Conservation (phyloP, 1,140 invertebrate genomes). For the Apocrypta bakeri region DNA sequence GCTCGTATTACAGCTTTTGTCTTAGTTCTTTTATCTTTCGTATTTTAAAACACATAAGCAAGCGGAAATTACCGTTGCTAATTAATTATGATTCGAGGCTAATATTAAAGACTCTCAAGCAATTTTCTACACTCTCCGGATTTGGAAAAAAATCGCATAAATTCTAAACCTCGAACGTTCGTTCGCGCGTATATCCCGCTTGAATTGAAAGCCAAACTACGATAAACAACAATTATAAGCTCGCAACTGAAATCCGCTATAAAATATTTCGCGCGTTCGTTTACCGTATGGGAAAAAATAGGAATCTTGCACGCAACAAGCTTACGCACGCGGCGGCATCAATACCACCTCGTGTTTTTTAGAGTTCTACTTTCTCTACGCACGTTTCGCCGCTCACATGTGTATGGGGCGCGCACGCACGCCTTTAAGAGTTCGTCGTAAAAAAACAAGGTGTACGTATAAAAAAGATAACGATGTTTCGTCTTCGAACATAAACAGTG, state of each 20-base stretch:
- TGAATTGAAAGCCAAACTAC: no score
- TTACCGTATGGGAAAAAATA: background rate
- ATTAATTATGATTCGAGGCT: no score
- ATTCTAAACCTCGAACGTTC: no score
- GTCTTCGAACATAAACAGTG: background rate
- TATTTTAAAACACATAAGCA: background rate
- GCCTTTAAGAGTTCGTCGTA: background rate
- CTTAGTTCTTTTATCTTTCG: no score
- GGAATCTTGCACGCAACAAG: constrained; percentile 22
- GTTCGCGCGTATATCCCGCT: no score
- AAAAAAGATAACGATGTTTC: background rate
- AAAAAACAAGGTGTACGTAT: no score
- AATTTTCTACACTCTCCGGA: no score
- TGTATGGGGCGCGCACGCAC: background rate
- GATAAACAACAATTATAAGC: background rate
- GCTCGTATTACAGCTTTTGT: background rate
- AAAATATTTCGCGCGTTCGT: background rate
- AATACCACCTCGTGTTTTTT: constrained; percentile 27
- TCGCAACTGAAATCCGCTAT: background rate
- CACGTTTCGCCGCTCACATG: background rate
- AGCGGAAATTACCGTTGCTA: no score
- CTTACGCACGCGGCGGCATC: background rate
- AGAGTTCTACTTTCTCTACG: constrained; percentile 22
- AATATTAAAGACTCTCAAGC: no score
- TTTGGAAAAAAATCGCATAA: background rate